Percentiles rank a stretch among this genome's conserved stretches.
These are phyloP conservation scores for Tapirus indicus DNA, from an alignment of 2,797 vertebrate species.

Conservation along the genomic window DNA sequence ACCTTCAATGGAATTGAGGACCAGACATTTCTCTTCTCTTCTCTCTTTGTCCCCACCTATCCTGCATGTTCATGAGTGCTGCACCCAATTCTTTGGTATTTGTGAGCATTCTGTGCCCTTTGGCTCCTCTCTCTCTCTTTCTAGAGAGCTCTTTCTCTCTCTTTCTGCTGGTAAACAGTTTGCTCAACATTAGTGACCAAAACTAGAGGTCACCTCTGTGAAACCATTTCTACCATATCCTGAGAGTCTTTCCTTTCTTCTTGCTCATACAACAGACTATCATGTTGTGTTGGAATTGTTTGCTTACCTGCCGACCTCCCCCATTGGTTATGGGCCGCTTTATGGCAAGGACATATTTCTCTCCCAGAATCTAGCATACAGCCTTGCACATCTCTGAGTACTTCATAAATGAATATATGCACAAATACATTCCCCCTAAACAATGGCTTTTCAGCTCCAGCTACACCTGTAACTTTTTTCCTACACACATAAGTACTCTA, in stretches of 20 bases:
- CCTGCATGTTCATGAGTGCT: not conserved
- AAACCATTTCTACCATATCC: slow-evolving; percentile 30
- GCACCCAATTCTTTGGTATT: not conserved
- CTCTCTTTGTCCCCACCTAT: not conserved
- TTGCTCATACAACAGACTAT: not conserved
- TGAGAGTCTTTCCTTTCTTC: not conserved
- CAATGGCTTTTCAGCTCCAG: not conserved
- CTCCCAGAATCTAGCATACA: not conserved
- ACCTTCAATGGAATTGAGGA: not conserved
- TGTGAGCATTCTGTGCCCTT: not conserved
- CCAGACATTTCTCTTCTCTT: not conserved
- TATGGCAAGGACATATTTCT: not conserved
- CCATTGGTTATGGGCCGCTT: not conserved
- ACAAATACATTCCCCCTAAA: not conserved
- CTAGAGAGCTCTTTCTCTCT: not conserved
- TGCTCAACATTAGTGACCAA: slow-evolving; percentile 50
- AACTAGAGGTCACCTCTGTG: slow-evolving; percentile 52
- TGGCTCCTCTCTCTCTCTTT: not conserved
- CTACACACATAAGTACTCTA: not conserved
- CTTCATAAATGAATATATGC: not conserved
- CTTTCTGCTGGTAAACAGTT: not conserved
- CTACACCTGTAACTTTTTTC: not conserved
- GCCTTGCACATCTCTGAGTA: not conserved
- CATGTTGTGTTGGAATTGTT: not conserved
- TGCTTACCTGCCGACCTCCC: not conserved